These are phyloP conservation scores for Pemphigus obesinymphae DNA, from an alignment of 1,140 invertebrate genomes.

Conservation along the genomic window DNA sequence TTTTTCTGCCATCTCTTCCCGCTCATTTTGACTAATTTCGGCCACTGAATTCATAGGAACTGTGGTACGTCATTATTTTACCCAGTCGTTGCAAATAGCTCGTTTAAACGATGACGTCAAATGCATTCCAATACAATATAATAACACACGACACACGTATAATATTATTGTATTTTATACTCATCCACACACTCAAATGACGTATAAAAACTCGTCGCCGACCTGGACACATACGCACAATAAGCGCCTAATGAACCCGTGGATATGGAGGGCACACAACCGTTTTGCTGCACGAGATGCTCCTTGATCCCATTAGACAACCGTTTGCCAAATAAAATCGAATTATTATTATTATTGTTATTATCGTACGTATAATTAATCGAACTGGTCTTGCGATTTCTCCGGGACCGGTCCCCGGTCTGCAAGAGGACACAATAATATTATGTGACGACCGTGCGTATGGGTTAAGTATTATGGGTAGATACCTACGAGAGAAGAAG, in stretches of 20 bases:
- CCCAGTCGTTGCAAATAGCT: neutral
- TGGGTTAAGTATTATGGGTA: neutral
- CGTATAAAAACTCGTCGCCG: neutral
- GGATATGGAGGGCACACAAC: neutral
- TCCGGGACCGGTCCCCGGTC: neutral
- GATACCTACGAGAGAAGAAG: neutral
- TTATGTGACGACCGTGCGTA: too few species aligned
- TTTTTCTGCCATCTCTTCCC: too few species aligned
- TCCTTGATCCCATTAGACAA: conserved; percentile 15
- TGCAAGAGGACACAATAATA: too few species aligned
- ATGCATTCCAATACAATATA: too few species aligned
- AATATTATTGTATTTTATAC: neutral
- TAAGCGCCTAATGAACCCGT: neutral
- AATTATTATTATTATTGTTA: conserved; percentile 11
- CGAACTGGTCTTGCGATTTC: neutral
- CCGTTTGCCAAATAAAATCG: neutral
- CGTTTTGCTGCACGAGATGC: conserved; percentile 1
- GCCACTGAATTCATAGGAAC: too few species aligned
- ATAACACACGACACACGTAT: neutral
- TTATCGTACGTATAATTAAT: neutral
- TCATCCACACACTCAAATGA: neutral
- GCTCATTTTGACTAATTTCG: too few species aligned
- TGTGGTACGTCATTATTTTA: too few species aligned
- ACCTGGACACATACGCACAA: neutral
- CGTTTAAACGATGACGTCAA: neutral